Base-by-base conservation (phyloP, 2,888 invertebrate species). In the Spodoptera exigua region DNA sequence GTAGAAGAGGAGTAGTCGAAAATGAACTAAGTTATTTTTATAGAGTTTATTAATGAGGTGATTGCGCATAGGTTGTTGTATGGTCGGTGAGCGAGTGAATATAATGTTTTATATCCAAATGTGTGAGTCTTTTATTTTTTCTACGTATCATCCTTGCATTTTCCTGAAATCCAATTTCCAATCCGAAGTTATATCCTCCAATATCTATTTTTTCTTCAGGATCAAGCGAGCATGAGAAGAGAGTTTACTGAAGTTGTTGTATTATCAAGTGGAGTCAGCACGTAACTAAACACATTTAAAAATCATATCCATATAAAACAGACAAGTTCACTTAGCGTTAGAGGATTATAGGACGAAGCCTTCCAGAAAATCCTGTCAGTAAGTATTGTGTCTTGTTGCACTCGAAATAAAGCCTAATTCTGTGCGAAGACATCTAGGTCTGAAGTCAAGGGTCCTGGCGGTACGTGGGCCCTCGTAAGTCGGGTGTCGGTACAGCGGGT, bases 1-100 rank as follows among this genome's bases (percentile, higher is more conserved):
- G 95, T 95, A 44, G 95, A 95, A 75, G 95, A 95, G 74, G 95
- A 95, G 76, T 91, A 89, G 83, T 76, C 67, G 79, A 83, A 80
- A 76, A 85, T 85, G 83, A 80, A 74, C 76, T 92, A 91, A 91
- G 84, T 93, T 93, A 94, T 93, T 93, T 93, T 93, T 94, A 91
- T 92, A 93, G 90, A 92, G 89, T 91, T 90, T 93, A 92, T 92
- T 87, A 88, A 82, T 70, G 84, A 79, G 84, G 83, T 86, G 86
- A 85, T 86, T 82, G 83, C 76, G 80, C 79, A 84, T 85, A 76
- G 82, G 79, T 85, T 86, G 83, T 84, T 89, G 89, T 89, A 82
- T 86, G 88, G 83, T 83, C 82, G 82, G 87, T 85, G 86, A 89
- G 84, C 80, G 89, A 89, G 83, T 87, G 90, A 91, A 91, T 91